Evolutionary conservation across 2,113 vertebrate genomes (phyloP).

Genomic region (Morone chrysops): DNA sequence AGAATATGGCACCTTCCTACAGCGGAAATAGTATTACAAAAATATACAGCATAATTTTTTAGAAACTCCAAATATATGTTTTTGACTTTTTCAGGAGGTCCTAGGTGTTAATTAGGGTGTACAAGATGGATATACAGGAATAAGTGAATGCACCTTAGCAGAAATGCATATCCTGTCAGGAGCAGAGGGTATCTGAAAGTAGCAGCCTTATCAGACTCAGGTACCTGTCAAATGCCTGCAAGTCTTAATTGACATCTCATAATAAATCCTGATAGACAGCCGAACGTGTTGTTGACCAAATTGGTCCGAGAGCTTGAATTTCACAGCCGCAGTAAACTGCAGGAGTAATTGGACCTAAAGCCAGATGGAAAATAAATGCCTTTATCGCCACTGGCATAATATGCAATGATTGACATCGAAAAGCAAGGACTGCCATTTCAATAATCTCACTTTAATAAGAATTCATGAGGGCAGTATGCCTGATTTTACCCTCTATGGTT

Average conservation of each 20-base stretch:
- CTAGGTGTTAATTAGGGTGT: neutral
- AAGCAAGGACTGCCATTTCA: slow-evolving; percentile 60
- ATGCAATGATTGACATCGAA: slow-evolving; percentile 65
- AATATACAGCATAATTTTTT: neutral
- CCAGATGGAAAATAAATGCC: slow-evolving; percentile 57
- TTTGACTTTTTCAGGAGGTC: neutral
- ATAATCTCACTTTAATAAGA: slow-evolving; percentile 75
- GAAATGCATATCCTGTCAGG: slow-evolving; percentile 15
- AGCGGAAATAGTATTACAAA: neutral
- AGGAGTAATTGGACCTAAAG: slow-evolving; percentile 56
- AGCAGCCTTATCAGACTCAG: slow-evolving; percentile 19
- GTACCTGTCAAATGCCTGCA: slow-evolving; percentile 30
- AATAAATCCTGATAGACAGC: slow-evolving; percentile 55
- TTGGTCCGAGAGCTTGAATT: slow-evolving; percentile 37
- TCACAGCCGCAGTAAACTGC: slow-evolving; percentile 34
- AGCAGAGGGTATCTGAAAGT: neutral
- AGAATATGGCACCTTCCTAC: neutral
- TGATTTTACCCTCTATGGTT: slow-evolving; percentile 55
- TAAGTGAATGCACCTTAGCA: neutral
- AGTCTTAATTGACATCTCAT: slow-evolving; percentile 45
- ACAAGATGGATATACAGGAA: neutral
- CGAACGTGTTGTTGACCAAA: slow-evolving; percentile 44
- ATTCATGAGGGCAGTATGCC: slow-evolving; percentile 56
- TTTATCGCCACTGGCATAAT: slow-evolving; percentile 60
- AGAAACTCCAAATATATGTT: neutral